Conservation (phyloP, 1,140 invertebrate species). For the Araneus ventricosus region DNA sequence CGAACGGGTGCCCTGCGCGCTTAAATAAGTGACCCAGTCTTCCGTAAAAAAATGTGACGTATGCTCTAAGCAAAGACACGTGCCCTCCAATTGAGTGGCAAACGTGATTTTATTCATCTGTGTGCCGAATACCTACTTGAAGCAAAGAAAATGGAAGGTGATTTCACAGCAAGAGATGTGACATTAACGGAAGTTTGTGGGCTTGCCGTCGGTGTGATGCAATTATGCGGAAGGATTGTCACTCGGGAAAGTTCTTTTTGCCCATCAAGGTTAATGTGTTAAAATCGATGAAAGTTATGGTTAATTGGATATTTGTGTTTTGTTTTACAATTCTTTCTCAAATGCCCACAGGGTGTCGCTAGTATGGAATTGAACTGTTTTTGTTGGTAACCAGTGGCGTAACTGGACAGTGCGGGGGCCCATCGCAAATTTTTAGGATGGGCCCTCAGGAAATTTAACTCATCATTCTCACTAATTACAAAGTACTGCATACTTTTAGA, state of each 20-base stretch:
- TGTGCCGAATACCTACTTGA: slow-evolving; percentile 58
- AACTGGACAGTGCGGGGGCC: too few species aligned
- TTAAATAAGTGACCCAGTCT: slow-evolving; percentile 74
- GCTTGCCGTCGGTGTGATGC: not conserved
- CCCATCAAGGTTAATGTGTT: slow-evolving; percentile 8
- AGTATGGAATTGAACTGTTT: too few species aligned
- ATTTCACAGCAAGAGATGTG: not conserved
- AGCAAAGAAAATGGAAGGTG: not conserved
- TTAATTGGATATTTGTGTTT: too few species aligned
- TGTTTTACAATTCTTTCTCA: too few species aligned
- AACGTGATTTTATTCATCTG: slow-evolving; percentile 64
- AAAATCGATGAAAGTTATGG: too few species aligned
- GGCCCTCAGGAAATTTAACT: too few species aligned
- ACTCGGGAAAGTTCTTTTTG: not conserved
- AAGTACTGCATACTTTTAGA: too few species aligned
- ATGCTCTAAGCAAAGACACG: not conserved
- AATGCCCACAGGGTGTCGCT: too few species aligned
- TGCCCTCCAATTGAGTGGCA: not conserved
- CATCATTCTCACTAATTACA: too few species aligned
- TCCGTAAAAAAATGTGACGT: slow-evolving; percentile 66
- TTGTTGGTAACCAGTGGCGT: too few species aligned
- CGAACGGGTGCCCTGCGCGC: slow-evolving; percentile 40
- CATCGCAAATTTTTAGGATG: too few species aligned
- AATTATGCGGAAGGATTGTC: slow-evolving; percentile 5
- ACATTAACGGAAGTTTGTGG: slow-evolving; percentile 10